Conservation (phyloP, 1,140 invertebrate genomes). For the Aphidius ervi region DNA sequence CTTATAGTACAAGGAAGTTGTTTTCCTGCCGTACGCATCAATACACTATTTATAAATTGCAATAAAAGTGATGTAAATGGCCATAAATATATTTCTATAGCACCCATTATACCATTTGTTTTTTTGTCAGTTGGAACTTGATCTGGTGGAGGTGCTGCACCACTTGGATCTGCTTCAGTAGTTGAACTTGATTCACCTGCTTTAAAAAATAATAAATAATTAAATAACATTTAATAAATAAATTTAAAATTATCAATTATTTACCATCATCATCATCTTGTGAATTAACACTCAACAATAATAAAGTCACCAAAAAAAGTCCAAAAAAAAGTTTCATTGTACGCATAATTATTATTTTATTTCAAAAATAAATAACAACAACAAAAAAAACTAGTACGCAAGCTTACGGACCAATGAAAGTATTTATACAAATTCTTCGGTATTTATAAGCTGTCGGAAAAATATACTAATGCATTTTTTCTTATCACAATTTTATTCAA, state of each 20-base stretch:
- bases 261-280: conserved; percentile 11
- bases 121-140: not conserved
- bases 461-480: not conserved
- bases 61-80: conserved; percentile 9
- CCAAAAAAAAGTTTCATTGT: conserved; percentile 11
- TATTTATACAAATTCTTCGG: not conserved
- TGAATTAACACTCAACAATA: not conserved
- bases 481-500: not conserved
- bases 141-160: not conserved
- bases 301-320: not conserved
- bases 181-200: not conserved
- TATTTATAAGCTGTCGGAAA: conserved; percentile 20
- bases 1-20: conserved; percentile 23
- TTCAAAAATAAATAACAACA: not conserved
- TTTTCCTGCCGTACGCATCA: conserved; percentile 13
- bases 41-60: conserved; percentile 17
- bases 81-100: not conserved
- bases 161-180: not conserved
- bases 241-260: not conserved
- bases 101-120: conserved; percentile 17
- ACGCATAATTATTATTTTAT: conserved; percentile 10
- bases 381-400: not conserved
- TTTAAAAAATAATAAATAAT: not conserved
- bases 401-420: conserved; percentile 18
- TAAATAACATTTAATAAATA: conserved; percentile 5